A percentile compares a stretch with the other conserved stretches of the same genome.
phyloP scores from a whole-genome alignment of 2,888 invertebrate species.

The Pristionchus entomophagus region DNA sequence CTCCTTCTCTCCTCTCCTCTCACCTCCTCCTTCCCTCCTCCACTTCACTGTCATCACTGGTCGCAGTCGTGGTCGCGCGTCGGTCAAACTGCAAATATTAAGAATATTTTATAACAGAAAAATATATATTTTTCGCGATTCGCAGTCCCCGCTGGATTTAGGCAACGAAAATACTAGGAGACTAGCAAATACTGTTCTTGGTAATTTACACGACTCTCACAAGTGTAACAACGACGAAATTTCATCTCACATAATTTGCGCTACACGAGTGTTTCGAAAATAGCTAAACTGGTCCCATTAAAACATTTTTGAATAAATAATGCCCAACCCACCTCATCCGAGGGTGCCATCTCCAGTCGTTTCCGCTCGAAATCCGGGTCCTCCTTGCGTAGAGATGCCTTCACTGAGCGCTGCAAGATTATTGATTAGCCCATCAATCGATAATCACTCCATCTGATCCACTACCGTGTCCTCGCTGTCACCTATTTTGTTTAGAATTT shows the following conservation, averaged over 20 bases:
- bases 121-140: no score
- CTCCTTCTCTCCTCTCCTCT: background rate
- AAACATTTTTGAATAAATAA: no score
- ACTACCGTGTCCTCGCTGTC: background rate
- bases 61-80: background rate
- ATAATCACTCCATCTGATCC: background rate
- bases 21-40: slow-evolving; percentile 39
- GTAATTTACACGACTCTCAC: no score
- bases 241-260: no score
- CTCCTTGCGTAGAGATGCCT: slow-evolving; percentile 39
- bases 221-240: no score
- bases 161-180: no score
- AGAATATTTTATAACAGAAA: no score
- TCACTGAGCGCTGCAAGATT: slow-evolving; percentile 5
- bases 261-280: no score
- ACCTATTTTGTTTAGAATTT: background rate
- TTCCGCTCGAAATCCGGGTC: slow-evolving; percentile 48
- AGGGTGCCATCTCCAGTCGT: slow-evolving; percentile 34
- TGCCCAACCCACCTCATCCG: slow-evolving; percentile 44
- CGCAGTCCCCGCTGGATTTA: no score
- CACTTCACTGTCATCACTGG: slow-evolving; percentile 40
- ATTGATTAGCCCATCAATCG: background rate
- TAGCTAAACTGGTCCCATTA: no score
- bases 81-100: slow-evolving; percentile 27
- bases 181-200: no score